Base-by-base conservation (phyloP, 2,113 vertebrate genomes). In the Psittacara wagleri region DNA sequence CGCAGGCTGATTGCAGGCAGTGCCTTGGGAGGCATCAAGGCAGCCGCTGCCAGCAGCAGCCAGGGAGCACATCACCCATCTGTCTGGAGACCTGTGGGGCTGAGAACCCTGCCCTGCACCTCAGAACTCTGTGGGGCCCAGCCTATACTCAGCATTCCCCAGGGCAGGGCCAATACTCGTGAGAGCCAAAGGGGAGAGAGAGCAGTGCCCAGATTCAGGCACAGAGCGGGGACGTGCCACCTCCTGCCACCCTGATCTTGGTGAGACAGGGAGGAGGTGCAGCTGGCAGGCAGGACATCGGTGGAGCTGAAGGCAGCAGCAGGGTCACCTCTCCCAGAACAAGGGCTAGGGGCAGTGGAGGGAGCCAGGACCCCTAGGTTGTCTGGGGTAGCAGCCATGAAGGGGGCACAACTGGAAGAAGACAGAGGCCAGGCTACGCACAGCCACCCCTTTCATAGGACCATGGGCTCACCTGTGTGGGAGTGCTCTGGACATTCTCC, bases 221-320 rank as follows among this genome's bases (percentile, higher is more conserved):
- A 7, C 43, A 48, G 17, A 9, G 4, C 39, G 70, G 64, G 37
- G 41, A 62, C 0, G 1, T 44, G 55, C n/a, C 49, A 39, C 76
- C 28, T 57, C 43, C 78, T 63, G 55, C 51, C 61, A 22, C 51
- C 0, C 0, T 0, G 0, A 8, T 4, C 69, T 49, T 4, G 0
- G 12, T 39, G 22, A 22, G 7, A 63, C 16, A 33, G 33, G 33
- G 20, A 70, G 13, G 31, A 83, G 18, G 28, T 64, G 66, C 28
- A 3, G 7, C n/a, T 86, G 28, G 35, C 19, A 57, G 12, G 31
- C 31, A 39, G 62, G 62, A 59, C 52, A 23, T 61, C 20, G 18
- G n/a, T 37, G 10, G 5, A 9, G 31, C 69, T 67, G 64, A 43
- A 10, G 62, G 52, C 48, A 80, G 46, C 25, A 51, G 43, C 6